phyloP scores from a whole-genome alignment of 2,113 vertebrate genomes.

The Laticauda colubrina region DNA sequence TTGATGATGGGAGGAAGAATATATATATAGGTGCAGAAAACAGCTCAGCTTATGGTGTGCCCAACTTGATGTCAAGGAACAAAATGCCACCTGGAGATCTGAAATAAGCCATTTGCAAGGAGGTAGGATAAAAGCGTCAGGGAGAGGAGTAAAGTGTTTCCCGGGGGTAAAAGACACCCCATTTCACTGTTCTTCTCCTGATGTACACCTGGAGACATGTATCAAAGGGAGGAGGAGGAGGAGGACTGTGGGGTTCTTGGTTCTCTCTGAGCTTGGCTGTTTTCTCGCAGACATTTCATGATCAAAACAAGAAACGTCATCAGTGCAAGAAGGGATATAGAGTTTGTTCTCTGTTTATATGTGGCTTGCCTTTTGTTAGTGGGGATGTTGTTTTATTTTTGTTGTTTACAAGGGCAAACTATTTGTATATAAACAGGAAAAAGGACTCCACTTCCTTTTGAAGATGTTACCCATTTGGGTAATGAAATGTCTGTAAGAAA shows the following conservation, averaged over 20 bases:
- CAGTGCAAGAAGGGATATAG: background rate
- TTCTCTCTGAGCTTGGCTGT: background rate
- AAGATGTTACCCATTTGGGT: no score
- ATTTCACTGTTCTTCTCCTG: background rate
- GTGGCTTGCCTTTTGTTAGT: background rate
- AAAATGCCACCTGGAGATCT: background rate
- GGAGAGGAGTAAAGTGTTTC: background rate
- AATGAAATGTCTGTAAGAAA: no score
- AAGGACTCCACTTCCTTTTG: no score
- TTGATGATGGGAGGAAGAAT: background rate
- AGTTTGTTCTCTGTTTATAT: background rate
- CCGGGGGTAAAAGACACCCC: background rate
- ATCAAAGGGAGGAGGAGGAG: background rate
- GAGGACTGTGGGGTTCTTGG: background rate
- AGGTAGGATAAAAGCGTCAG: background rate
- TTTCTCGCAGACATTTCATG: background rate
- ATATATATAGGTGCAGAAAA: background rate
- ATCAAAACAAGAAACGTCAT: background rate
- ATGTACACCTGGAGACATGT: background rate
- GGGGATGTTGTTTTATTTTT: background rate
- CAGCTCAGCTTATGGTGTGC: background rate
- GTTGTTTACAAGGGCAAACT: background rate
- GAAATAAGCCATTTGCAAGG: background rate
- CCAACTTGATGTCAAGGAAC: background rate
- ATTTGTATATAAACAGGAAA: no score